Evolutionary conservation across 2,888 invertebrate genomes (phyloP).

Genomic region (Hipparchia sbordonii): DNA sequence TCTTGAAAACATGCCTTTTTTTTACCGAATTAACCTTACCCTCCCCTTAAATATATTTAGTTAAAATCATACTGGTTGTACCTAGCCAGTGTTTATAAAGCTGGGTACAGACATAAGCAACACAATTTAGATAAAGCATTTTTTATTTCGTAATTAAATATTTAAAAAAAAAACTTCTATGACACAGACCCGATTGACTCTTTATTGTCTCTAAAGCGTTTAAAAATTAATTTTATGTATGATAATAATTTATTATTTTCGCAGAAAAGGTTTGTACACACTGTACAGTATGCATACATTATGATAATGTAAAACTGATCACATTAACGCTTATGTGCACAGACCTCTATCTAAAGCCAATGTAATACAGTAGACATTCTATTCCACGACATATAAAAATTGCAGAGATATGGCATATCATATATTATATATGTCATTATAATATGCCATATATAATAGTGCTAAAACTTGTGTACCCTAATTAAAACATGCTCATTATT

Average conservation of each 20-base stretch:
- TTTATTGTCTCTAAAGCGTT: constrained; percentile 38
- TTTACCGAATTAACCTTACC: too few species aligned
- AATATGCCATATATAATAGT: constrained; percentile 8
- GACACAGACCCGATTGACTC: constrained; percentile 63
- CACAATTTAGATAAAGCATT: background rate
- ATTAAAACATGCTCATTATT: background rate
- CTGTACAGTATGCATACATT: constrained; percentile 33
- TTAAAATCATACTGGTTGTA: constrained; percentile 8
- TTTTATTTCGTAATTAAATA: background rate
- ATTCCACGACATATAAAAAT: constrained; percentile 1
- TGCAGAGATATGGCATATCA: constrained; percentile 6
- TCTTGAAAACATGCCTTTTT: too few species aligned
- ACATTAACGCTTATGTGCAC: constrained; percentile 52
- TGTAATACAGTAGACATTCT: constrained; percentile 32
- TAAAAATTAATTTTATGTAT: constrained; percentile 5
- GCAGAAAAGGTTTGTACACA: constrained; percentile 51
- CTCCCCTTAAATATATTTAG: background rate
- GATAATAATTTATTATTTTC: constrained; percentile 19
- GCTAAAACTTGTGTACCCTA: background rate
- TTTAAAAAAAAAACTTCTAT: constrained; percentile 50
- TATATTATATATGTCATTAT: background rate
- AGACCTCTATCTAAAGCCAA: constrained; percentile 48
- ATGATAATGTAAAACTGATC: constrained; percentile 39
- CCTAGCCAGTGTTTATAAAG: background rate
- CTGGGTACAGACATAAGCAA: constrained; percentile 5